Percentiles rank a stretch among this genome's conserved stretches.
These are phyloP conservation scores for Brachionus rotundiformis DNA, from an alignment of 1,140 invertebrate genomes.

Conservation along the genomic window DNA sequence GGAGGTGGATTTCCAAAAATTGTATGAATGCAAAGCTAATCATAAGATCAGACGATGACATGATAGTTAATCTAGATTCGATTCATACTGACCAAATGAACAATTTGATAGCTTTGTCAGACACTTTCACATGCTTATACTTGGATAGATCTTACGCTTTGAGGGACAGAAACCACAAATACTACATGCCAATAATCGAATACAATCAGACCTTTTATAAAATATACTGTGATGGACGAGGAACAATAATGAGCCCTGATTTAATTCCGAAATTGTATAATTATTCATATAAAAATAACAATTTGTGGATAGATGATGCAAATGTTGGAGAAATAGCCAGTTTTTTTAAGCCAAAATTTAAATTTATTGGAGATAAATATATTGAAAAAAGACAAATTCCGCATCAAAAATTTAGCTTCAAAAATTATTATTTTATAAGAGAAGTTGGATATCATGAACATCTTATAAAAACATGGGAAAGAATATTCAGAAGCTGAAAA, in stretches of 20 bases:
- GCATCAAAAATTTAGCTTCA: background rate
- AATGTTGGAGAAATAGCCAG: background rate
- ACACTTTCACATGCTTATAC: background rate
- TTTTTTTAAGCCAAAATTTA: background rate
- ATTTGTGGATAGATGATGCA: slow-evolving; percentile 8
- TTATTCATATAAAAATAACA: background rate
- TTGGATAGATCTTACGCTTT: background rate
- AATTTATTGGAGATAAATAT: background rate
- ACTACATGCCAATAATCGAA: background rate
- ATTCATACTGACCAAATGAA: background rate
- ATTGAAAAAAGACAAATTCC: background rate
- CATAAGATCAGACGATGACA: slow-evolving; percentile 54
- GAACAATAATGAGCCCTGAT: background rate
- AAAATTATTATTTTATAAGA: background rate
- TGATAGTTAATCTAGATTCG: slow-evolving; percentile 30
- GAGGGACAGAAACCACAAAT: background rate
- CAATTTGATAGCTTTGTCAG: background rate
- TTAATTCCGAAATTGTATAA: slow-evolving; percentile 37
- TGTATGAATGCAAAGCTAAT: slow-evolving; percentile 52
- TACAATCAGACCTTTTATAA: background rate
- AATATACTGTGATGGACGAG: background rate
- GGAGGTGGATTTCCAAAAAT: slow-evolving; percentile 53
- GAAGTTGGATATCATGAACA: background rate
- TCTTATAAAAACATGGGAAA: background rate
- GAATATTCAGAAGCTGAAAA: background rate